Conservation (phyloP, 2,797 vertebrate species). For the Eupleurogrammus muticus region DNA sequence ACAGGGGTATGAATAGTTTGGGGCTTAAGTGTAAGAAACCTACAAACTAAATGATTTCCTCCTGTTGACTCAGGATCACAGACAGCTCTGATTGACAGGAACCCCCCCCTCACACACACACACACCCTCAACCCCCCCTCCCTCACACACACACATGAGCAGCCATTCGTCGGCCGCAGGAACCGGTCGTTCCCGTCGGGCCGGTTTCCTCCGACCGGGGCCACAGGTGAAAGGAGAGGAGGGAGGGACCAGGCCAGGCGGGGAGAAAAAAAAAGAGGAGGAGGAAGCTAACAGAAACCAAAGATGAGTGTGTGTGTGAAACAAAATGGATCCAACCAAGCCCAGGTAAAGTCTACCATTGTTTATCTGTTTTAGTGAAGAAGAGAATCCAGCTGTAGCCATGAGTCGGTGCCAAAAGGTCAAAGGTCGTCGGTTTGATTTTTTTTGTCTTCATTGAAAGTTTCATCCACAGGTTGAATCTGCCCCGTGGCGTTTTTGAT, state of each 20-base stretch:
- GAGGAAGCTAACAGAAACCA: constrained; percentile 67
- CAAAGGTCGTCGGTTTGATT: neutral
- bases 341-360: constrained; percentile 75
- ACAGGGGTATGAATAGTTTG: too few relatives aligned
- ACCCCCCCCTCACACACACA: too few relatives aligned
- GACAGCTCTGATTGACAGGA: constrained; percentile 1
- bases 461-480: neutral
- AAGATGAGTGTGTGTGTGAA: constrained; percentile 76
- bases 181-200: constrained; percentile 79
- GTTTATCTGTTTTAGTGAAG: constrained; percentile 10
- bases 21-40: too few relatives aligned
- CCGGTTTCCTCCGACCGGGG: constrained; percentile 63
- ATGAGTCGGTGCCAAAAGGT: neutral
- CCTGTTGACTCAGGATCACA: constrained; percentile 32
- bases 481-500: constrained; percentile 9
- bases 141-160: too few relatives aligned
- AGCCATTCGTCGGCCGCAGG: constrained; percentile 66
- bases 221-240: constrained; percentile 69
- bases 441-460: neutral
- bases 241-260: constrained; percentile 60
- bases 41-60: constrained; percentile 29
- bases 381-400: too few relatives aligned
- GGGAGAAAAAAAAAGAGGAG: constrained; percentile 58
- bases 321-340: constrained; percentile 76
- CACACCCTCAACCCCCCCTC: too few relatives aligned